phyloP scores from a whole-genome alignment of 2,888 invertebrate genomes.

The Uropetala carovei region DNA sequence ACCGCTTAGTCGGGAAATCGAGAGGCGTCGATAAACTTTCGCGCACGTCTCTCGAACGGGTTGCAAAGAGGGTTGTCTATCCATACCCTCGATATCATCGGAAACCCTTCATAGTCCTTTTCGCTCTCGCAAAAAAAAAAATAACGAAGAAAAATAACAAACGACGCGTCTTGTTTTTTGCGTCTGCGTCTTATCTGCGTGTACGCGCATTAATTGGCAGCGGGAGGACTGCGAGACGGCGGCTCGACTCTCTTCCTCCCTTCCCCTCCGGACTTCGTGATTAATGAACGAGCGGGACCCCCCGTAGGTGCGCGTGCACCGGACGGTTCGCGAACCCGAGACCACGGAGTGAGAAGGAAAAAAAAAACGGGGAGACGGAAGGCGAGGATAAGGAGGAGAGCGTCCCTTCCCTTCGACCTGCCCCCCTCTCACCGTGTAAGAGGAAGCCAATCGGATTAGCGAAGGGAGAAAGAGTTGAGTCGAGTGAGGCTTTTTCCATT shows the following conservation, averaged over 20 bases:
- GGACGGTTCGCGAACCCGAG: neutral
- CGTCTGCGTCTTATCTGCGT: neutral
- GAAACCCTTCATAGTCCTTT: neutral
- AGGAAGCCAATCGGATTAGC: constrained; percentile 8
- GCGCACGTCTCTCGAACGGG: neutral
- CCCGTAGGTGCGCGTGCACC: neutral
- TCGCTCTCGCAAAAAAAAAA: neutral
- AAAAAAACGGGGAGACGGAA: neutral
- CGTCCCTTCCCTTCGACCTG: neutral
- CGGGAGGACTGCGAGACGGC: neutral
- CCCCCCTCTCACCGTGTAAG: neutral
- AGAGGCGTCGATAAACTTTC: neutral
- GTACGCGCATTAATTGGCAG: neutral
- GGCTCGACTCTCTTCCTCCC: neutral
- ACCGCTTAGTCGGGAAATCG: neutral
- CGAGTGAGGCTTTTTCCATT: neutral
- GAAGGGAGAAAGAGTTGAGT: neutral
- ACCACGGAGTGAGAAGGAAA: neutral
- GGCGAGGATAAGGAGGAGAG: neutral
- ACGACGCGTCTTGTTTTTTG: neutral
- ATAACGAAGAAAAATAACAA: neutral
- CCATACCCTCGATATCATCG: neutral
- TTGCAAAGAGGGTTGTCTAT: neutral
- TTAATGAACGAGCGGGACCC: constrained; percentile 37
- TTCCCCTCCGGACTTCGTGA: neutral